phyloP scores from a whole-genome alignment of 2,797 vertebrate genomes.

The Malurus splendens region DNA sequence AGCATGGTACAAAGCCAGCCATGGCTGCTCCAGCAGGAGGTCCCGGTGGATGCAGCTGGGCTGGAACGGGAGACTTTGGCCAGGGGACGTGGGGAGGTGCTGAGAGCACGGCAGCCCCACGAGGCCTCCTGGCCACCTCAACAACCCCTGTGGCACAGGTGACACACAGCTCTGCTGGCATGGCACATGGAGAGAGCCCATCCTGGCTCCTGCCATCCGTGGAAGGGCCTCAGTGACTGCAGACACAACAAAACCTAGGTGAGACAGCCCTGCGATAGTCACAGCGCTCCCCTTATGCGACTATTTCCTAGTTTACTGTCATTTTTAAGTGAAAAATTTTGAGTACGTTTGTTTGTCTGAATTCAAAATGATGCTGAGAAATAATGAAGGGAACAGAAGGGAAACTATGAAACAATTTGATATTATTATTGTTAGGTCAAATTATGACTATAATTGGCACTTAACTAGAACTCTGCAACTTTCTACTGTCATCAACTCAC shows the following conservation, averaged over 20 bases:
- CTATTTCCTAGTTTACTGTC: neutral
- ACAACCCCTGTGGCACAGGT: rapidly evolving
- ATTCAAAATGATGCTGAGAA: neutral
- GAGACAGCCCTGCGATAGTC: neutral
- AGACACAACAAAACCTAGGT: rapidly evolving
- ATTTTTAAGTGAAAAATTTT: neutral
- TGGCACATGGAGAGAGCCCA: rapidly evolving
- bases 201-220: rapidly evolving
- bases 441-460: neutral
- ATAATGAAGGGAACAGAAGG: neutral
- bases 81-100: rapidly evolving
- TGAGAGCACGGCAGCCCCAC: too few relatives aligned
- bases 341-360: neutral
- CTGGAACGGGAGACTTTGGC: rapidly evolving
- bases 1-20: neutral
- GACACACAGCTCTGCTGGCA: neutral
- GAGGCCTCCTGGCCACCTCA: too few relatives aligned
- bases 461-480: neutral
- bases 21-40: rapidly evolving
- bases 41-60: rapidly evolving
- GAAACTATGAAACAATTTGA: neutral
- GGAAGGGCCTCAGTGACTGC: neutral
- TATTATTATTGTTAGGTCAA: neutral
- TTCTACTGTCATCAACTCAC: neutral
- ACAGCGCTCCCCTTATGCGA: rapidly evolving